Percentiles rank a stretch among this genome's conserved stretches.
Conservation (phyloP, 1,140 invertebrate genomes). For the Nomia melanderi region DNA sequence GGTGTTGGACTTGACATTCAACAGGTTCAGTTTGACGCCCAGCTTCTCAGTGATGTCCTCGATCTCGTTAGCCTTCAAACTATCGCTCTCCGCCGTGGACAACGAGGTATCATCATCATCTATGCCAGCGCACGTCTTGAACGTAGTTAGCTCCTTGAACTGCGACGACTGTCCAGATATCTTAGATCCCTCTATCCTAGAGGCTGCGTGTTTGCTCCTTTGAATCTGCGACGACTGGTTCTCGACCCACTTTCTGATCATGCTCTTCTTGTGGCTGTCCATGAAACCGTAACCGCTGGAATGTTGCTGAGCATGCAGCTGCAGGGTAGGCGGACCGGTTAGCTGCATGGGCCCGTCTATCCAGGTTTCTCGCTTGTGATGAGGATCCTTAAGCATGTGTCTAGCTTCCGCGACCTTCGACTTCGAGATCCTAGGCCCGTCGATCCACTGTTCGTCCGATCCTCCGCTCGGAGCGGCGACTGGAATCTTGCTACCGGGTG, state of each 20-base stretch:
- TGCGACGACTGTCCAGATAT: slow-evolving; percentile 73
- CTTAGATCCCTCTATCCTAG: slow-evolving; percentile 79
- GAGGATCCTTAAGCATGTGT: slow-evolving; percentile 89
- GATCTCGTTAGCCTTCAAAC: slow-evolving; percentile 74
- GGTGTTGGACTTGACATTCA: slow-evolving; percentile 73
- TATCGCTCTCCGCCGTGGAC: slow-evolving; percentile 75
- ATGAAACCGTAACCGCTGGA: slow-evolving; percentile 89
- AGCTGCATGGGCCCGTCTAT: slow-evolving; percentile 92
- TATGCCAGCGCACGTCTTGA: slow-evolving; percentile 82
- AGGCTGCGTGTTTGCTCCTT: slow-evolving; percentile 66
- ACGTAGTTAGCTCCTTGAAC: slow-evolving; percentile 84
- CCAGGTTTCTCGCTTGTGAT: slow-evolving; percentile 94
- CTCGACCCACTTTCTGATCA: slow-evolving; percentile 97
- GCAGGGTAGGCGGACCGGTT: slow-evolving; percentile 63
- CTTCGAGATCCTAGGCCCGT: slow-evolving; percentile 94
- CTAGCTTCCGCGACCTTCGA: slow-evolving; percentile 90
- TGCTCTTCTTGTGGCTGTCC: slow-evolving; percentile 94
- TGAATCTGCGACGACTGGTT: slow-evolving; percentile 92
- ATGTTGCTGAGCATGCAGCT: slow-evolving; percentile 77
- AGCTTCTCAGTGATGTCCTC: slow-evolving; percentile 78
- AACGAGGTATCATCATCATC: slow-evolving; percentile 76
- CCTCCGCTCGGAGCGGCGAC: slow-evolving; percentile 73
- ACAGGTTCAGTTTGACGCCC: slow-evolving; percentile 74
- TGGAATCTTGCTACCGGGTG: slow-evolving; percentile 76
- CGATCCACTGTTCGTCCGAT: slow-evolving; percentile 96